Percentiles rank a stretch among this genome's conserved stretches.
Evolutionary conservation across 2,797 vertebrate genomes (phyloP).

Genomic region (Tauraco hartlaubi): DNA sequence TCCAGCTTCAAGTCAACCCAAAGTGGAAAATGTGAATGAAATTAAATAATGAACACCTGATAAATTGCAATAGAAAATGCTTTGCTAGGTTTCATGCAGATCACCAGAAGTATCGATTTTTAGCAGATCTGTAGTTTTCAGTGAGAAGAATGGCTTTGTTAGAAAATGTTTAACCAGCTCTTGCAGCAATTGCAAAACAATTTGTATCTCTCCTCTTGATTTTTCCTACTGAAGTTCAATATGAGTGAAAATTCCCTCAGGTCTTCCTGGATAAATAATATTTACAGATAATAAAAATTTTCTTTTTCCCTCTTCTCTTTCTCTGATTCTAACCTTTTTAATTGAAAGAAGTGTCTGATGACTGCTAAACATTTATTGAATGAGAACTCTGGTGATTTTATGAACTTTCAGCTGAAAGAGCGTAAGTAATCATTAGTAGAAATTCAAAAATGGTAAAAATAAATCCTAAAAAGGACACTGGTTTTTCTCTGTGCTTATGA

Average conservation of each 20-base stretch:
- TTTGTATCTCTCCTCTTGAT: slow-evolving; percentile 1
- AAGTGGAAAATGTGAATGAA: background rate
- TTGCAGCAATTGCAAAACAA: background rate
- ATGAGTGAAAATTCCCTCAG: background rate
- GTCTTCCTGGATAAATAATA: slow-evolving; percentile 21
- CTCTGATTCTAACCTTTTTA: slow-evolving; percentile 3
- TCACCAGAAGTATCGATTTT: background rate
- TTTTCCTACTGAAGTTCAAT: background rate
- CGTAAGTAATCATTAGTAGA: slow-evolving; percentile 22
- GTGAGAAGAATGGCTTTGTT: background rate
- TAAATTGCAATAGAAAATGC: background rate
- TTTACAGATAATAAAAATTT: slow-evolving; percentile 27
- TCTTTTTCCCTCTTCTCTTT: background rate
- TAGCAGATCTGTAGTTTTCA: slow-evolving; percentile 17
- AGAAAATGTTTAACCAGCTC: slow-evolving; percentile 22
- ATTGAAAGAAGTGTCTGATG: slow-evolving; percentile 43
- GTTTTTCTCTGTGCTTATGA: background rate
- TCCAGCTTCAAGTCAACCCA: background rate
- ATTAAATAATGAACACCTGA: background rate
- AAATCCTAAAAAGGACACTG: background rate
- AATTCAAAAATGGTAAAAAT: background rate
- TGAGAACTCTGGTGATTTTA: slow-evolving; percentile 29
- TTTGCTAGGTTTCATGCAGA: slow-evolving; percentile 1
- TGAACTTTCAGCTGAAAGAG: slow-evolving; percentile 27
- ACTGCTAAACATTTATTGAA: slow-evolving; percentile 39